Evolutionary conservation across 1,140 invertebrate genomes (phyloP), one percentile per base, ranked within the genome.

Genomic region (Pseudomyrmex pallidus): DNA sequence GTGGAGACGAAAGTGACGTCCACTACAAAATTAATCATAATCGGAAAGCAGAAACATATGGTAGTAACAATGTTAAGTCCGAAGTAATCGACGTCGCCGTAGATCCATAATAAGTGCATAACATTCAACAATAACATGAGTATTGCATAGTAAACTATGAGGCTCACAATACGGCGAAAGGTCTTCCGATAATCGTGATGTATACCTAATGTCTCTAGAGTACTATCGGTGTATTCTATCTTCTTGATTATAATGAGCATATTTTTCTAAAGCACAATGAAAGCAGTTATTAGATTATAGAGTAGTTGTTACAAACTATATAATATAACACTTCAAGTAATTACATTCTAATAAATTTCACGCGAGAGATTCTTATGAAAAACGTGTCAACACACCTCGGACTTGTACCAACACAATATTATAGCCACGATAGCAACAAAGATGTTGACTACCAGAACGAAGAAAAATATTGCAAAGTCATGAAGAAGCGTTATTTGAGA

Each of bases 321-420:
- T 35, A 35, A 35, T 35, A 35, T 35, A 35, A 35, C 35, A 35
- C 35, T 7, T 35, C 4, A 5, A 7, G 0, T 35, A 35, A 35
- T 35, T 35, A 35, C 5, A 35, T 35, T 35, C 35, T 5, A 35
- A 35, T 35, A 35, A 35, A 35, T 35, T 35, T 35, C 35, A 35
- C 35, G 35, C 35, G 35, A 35, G 35, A 35, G 0, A 52, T 52
- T 10, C 2, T 13, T 50, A 54, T 15, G 0, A 7, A 15, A n/a
- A 13, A 9, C 15, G 13, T 35, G 20, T 25, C 25, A 15, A n/a
- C 50, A 70, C 48, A 78, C 76, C 64, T 78, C 9, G 56, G 52
- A 48, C 8, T 70, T 78, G 1, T 5, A 2, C 76, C 76, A 78
- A 12, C 57, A 78, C 7, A 78, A 22, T 25, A 78, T 68, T 78